A percentile compares a stretch with the other conserved stretches of the same genome.
phyloP scores from a whole-genome alignment of 1,140 invertebrate species.

The Archegozetes longisetosus region DNA sequence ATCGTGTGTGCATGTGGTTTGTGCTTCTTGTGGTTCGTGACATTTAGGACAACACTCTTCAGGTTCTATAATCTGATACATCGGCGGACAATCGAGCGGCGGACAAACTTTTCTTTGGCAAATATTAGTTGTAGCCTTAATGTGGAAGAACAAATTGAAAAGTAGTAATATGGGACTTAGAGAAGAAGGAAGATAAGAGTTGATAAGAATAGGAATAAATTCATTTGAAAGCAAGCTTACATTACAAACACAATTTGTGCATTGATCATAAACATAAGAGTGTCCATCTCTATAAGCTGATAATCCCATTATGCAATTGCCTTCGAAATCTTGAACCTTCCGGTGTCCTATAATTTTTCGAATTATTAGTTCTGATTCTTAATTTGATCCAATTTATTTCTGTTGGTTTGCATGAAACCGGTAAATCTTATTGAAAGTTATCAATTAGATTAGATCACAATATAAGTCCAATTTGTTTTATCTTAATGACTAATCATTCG shows the following conservation, averaged over 20 bases:
- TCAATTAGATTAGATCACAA: too few relatives aligned
- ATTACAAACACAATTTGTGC: slow-evolving; percentile 60
- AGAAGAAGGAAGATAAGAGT: not conserved
- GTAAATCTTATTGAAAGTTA: too few relatives aligned
- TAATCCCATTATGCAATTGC: slow-evolving; percentile 47
- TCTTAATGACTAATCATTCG: too few relatives aligned
- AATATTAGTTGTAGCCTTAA: slow-evolving; percentile 44
- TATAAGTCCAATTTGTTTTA: too few relatives aligned
- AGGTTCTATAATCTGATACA: slow-evolving; percentile 42
- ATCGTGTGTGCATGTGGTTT: slow-evolving; percentile 23
- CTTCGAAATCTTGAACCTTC: slow-evolving; percentile 20
- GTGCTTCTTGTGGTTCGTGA: slow-evolving; percentile 19
- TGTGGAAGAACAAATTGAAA: not conserved
- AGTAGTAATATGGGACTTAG: not conserved
- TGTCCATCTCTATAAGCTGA: slow-evolving; percentile 38
- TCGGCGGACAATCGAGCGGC: slow-evolving; percentile 54
- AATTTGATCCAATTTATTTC: too few relatives aligned
- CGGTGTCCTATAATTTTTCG: too few relatives aligned
- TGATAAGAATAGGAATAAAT: too few relatives aligned
- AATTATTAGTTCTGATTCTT: too few relatives aligned
- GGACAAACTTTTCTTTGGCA: slow-evolving; percentile 63
- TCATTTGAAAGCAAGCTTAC: slow-evolving; percentile 21
- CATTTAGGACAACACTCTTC: slow-evolving; percentile 57
- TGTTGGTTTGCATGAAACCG: too few relatives aligned
- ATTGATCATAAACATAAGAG: slow-evolving; percentile 48